Percentiles rank a stretch among this genome's conserved stretches.
These are phyloP conservation scores for Poeciliopsis occidentalis DNA, from an alignment of 2,113 vertebrate species.

Conservation along the genomic window DNA sequence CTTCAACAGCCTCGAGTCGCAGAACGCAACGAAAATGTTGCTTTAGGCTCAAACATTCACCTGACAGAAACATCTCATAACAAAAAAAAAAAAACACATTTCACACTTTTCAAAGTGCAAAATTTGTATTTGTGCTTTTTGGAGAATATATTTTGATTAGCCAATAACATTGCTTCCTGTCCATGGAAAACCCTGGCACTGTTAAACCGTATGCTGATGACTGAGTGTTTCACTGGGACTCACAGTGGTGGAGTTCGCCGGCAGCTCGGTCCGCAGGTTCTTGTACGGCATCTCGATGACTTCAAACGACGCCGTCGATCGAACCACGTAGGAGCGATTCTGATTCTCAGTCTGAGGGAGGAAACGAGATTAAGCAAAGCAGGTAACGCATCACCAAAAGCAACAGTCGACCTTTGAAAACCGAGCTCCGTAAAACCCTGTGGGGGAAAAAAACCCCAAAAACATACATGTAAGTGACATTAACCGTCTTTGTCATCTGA, in stretches of 20 bases:
- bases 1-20: too few relatives aligned
- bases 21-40: too few relatives aligned
- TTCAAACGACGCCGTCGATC: conserved; percentile 88
- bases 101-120: too few relatives aligned
- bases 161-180: too few relatives aligned
- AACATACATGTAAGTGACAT: neutral
- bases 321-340: conserved; percentile 91
- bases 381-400: neutral
- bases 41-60: too few relatives aligned
- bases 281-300: conserved; percentile 97
- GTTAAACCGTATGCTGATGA: neutral
- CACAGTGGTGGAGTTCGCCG: conserved; percentile 89
- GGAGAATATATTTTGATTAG: too few relatives aligned
- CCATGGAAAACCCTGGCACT: neutral
- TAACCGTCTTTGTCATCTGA: too few relatives aligned
- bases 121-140: too few relatives aligned
- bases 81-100: too few relatives aligned
- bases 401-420: neutral
- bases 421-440: neutral
- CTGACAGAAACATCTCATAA: too few relatives aligned
- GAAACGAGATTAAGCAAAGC: neutral
- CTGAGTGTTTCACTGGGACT: conserved; percentile 53
- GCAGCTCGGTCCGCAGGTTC: conserved; percentile 86
- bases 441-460: too few relatives aligned
- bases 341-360: conserved; percentile 87